Evolutionary conservation across 2,113 vertebrate species (phyloP), one percentile per base, ranked within the genome.

Genomic region (Vicugna pacos): DNA sequence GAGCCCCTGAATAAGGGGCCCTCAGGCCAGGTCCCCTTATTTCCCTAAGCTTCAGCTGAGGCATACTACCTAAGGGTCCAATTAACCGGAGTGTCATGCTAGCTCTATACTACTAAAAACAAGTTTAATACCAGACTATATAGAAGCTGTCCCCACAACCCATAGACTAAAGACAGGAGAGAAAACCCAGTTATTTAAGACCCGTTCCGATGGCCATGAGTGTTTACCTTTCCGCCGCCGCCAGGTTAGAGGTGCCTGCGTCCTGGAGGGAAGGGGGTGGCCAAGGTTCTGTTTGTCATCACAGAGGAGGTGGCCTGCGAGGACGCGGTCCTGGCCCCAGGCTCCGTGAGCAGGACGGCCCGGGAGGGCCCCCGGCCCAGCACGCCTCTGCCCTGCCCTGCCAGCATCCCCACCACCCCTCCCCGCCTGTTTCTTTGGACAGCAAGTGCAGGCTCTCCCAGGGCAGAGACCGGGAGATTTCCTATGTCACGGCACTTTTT

Each of bases 81-180:
- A 95, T 98, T 99, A 98, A 98, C 98, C 97, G 95, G 97, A 98
- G 86, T 98, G 88, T 97, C 97, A 98, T 97, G 98, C 98, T 98
- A 99, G 98, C 93, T 97, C 97, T 98, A 96, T 98, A 98, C 98
- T 98, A 98, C 98, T 98, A 98, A 98, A 98, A 94, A 65, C 15
- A 26, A 26, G 48, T 75, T 73, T 42, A 42, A 42, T 1, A 42
- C 38, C 38, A 42, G 38, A 80, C 83, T 97, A 97, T 97, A 94
- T 97, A 98, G 97, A 96, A 15, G 84, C 95, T 92, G 92, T 97
- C 95, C 97, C 95, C 96, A 92, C 97, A 94, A 96, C 95, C 95
- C 97, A 79, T 98, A 98, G 98, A 93, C 95, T 82, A 96, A 98
- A 98, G 87, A n/a, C 97, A 98, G 88, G 97, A 97, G 92, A 60